phyloP scores from a whole-genome alignment of 2,113 vertebrate species.

The Desmodus rotundus region DNA sequence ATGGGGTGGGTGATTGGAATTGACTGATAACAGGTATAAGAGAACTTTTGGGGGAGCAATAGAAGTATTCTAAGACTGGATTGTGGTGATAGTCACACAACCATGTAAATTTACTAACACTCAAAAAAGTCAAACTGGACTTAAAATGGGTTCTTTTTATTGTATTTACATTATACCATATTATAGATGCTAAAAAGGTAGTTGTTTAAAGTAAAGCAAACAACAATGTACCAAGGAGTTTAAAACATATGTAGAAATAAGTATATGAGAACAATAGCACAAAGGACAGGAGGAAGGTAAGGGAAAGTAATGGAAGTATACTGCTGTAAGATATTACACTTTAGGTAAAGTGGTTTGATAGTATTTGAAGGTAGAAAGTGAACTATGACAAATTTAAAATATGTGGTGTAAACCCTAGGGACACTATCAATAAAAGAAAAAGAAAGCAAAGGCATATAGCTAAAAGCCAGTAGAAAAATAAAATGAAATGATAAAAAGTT shows the following conservation, averaged over 20 bases:
- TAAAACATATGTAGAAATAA: neutral
- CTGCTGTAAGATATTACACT: neutral
- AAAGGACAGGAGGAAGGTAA: neutral
- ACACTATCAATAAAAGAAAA: neutral
- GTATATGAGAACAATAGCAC: neutral
- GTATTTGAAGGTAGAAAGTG: neutral
- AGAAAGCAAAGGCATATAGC: neutral
- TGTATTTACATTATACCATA: neutral
- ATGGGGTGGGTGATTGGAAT: neutral
- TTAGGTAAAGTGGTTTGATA: neutral
- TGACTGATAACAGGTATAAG: neutral
- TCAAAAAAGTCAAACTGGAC: neutral
- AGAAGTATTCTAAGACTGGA: neutral
- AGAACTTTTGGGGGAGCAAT: neutral
- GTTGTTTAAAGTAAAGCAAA: neutral
- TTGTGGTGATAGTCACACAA: neutral
- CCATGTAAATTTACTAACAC: neutral
- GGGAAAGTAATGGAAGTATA: neutral
- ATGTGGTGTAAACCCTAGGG: neutral
- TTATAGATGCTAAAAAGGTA: neutral
- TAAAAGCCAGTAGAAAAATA: neutral
- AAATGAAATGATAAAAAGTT: neutral
- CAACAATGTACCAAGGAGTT: neutral
- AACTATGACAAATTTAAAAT: neutral
- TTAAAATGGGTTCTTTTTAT: neutral